A percentile compares a stretch with the other conserved stretches of the same genome.
phyloP scores from a whole-genome alignment of 2,888 invertebrate species.

The Spialia ferax region DNA sequence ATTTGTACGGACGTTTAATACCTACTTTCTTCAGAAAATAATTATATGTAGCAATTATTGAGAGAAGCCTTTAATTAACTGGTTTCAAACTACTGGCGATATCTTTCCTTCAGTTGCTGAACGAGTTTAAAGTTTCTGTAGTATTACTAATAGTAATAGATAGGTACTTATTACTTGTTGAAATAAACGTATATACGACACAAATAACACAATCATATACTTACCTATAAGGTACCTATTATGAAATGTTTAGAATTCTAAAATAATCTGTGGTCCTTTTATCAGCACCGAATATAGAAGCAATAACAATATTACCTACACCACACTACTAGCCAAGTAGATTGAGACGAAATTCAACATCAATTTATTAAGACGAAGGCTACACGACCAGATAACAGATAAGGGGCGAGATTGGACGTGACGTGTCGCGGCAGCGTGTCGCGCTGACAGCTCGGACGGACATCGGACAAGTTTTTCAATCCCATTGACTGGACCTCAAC shows the following conservation, averaged over 20 bases:
- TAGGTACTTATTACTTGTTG: no score
- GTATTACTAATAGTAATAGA: no score
- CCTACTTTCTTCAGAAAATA: background rate
- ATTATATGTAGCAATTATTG: background rate
- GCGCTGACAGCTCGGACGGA: conserved; percentile 37
- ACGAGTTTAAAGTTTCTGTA: no score
- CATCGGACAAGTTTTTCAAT: conserved; percentile 65
- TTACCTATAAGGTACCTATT: no score
- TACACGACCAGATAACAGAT: conserved; percentile 32
- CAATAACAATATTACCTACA: background rate
- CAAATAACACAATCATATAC: no score
- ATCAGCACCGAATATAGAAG: background rate
- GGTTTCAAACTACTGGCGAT: no score
- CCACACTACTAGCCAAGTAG: background rate
- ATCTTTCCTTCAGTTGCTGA: no score
- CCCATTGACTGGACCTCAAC: conserved; percentile 61
- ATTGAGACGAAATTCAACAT: conserved; percentile 17
- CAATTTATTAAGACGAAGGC: conserved; percentile 34
- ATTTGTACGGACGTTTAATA: background rate
- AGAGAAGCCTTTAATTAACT: background rate
- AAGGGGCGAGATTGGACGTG: conserved; percentile 36
- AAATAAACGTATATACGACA: no score
- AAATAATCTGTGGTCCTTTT: background rate
- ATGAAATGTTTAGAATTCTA: no score
- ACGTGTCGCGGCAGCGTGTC: conserved; percentile 32